Base-by-base conservation (phyloP, 2,797 vertebrate genomes). In the Phoxinus dragarum region DNA sequence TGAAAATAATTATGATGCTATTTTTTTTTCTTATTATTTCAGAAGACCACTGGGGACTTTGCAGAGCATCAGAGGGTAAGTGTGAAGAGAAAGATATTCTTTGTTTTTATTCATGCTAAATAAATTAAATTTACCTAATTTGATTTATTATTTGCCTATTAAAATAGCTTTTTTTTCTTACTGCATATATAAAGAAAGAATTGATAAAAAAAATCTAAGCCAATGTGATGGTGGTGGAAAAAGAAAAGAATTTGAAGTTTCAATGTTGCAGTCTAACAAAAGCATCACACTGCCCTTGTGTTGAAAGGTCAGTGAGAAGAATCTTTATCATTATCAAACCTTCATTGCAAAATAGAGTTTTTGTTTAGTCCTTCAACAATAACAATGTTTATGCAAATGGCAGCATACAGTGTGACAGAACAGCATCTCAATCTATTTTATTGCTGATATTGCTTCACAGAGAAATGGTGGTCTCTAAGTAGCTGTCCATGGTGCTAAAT, bases 401-500 rank as follows among this genome's bases (percentile, higher is more conserved):
- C 21, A 34, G n/a, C 49, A n/a, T 47, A 68, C 44, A 27, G 49
- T 59, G 38, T 42, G 59, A 72, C 74, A 72, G 71, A 71, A 27
- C 40, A 44, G 16, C 34, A 54, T 71, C 21, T 42, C 27, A 84
- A 56, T 81, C 64, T 21, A 56, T 82, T 88, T 77, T 61, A 77
- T 79, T 71, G 74, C 44, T 73, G 56, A 82, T 73, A 42, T 81
- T 79, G 36, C 38, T 67, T 77, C 61, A 54, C 23, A 67, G 67
- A 71, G 52, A 69, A 72, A 81, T 38, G 0, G 54, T 77, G 71
- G 74, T 89, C 68, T 75, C 77, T 40, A 44, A 86, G 74, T 85
- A 56, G 88, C 91, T 95, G 88, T 94, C 94, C 90, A 0, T 89
- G 92, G 93, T 94, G 85, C 92, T 93, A 91, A 94, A 94, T 69